Evolutionary conservation across 2,113 vertebrate species (phyloP), one percentile per base, ranked within the genome.

Genomic region (Pseudonaja textilis): DNA sequence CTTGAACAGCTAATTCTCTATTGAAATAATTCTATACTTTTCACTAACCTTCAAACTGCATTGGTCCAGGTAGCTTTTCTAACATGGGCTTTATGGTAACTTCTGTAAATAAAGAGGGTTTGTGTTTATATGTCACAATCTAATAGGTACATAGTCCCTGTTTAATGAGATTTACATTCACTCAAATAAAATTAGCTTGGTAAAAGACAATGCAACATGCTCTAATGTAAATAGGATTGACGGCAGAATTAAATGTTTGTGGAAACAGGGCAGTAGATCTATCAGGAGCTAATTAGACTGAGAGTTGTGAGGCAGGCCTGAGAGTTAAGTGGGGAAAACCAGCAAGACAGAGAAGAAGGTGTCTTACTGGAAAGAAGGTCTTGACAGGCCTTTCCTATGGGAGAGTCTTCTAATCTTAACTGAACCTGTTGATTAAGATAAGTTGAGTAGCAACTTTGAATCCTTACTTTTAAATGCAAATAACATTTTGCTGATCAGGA

Each of bases 221-320:
- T 96, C 96, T 95, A 97, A 97, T 96, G 96, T 98, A 98, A 98
- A 98, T 96, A 96, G 97, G 97, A 94, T 96, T 98, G 98, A 98
- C 93, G 92, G 98, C 96, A 96, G 97, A 97, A 98, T 98, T 98
- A 98, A 98, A 97, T 98, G 97, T 98, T 98, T 97, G 97, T 98
- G 97, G 97, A 98, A 98, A 98, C 96, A 97, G 95, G 96, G 97
- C 96, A 97, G 97, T 93, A 94, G 97, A 98, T 98, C 97, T 98
- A 98, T 98, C 98, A 98, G 97, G 97, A 97, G 96, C 98, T 98
- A 98, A 98, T 98, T 98, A 98, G 98, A 97, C 97, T 96, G 97
- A 96, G 94, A 97, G 97, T 96, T 97, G 95, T 95, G 96, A 97
- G 95, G 94, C 96, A 97, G 96, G 92, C 95, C 96, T 95, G 95